Base-by-base conservation (phyloP, 2,797 vertebrate species). In the Myioborus miniatus region DNA sequence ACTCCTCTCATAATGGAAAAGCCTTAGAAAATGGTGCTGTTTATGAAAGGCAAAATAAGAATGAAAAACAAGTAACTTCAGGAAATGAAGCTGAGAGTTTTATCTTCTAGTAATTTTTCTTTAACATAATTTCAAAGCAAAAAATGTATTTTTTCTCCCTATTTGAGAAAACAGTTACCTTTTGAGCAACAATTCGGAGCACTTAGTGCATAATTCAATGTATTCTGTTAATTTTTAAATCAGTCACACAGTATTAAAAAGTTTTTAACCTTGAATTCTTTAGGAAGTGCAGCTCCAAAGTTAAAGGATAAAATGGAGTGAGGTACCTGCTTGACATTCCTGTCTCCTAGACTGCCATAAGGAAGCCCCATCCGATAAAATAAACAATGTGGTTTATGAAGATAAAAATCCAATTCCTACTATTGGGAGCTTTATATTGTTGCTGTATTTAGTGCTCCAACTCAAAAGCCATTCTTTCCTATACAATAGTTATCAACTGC, bases 201-300 rank as follows among this genome's bases (percentile, higher is more conserved):
- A 74, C 8, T 67, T 34, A 10, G 6, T 70, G 26, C 20, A 70
- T 50, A 85, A 74, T 72, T 46, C 21, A 3, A 55, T 22, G 17
- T 29, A 41, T 47, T 78, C 41, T 64, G 50, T 75, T 78, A n/a
- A 46, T 76, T 84, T 89, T 76, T 41, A 65, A 29, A 58, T 63
- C 30, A 46, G 60, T 74, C 52, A 81, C 32, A 26, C 29, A 43
- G 34, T n/a, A 63, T 10, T 46, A 68, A 46, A 19, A 36, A 32
- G 12, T 8, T 39, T 89, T 84, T 78, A 87, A 92, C 78, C 62
- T 39, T 65, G 26, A 78, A 50, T 78, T 88, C 29, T 71, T 93
- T 36, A 47, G 6, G 21, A 71, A 77, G n/a, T 14, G 8, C 9
- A 64, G 46, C 19, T 83, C 32, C 18, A 32, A 80, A 83, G 46